Evolutionary conservation across 1,140 invertebrate genomes (phyloP).

Genomic region (Bradysia coprophila): DNA sequence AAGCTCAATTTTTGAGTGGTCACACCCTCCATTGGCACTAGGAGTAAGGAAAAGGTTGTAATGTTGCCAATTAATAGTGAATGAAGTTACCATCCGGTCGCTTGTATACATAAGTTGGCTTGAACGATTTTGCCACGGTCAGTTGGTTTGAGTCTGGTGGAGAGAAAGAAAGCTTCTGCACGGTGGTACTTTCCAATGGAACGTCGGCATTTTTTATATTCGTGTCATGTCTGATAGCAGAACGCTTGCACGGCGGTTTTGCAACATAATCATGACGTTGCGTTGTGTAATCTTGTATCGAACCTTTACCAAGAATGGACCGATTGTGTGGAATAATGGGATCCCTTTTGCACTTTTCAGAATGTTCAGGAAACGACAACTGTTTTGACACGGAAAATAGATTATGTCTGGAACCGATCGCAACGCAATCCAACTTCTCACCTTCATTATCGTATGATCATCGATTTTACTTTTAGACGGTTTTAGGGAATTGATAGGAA

Average conservation of each 20-base stretch:
- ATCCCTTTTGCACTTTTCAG: constrained; percentile 21
- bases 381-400: constrained; percentile 9
- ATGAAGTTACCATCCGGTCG: constrained; percentile 9
- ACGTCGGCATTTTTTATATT: constrained; percentile 30
- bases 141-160: constrained; percentile 28
- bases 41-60: background rate
- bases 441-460: background rate
- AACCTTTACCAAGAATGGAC: constrained; percentile 30
- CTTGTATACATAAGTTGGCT: constrained; percentile 22
- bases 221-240: constrained; percentile 29
- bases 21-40: constrained; percentile 27
- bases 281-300: constrained; percentile 49
- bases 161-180: constrained; percentile 22
- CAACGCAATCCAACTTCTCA: background rate
- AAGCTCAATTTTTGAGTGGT: constrained; percentile 34
- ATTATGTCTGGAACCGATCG: background rate
- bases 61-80: too few relatives aligned
- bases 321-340: constrained; percentile 20
- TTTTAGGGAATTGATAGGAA: background rate
- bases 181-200: constrained; percentile 29
- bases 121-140: constrained; percentile 20
- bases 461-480: background rate
- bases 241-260: constrained; percentile 30
- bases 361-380: constrained; percentile 32
- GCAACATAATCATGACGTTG: constrained; percentile 52